Evolutionary conservation across 2,888 invertebrate species (phyloP), one percentile per base, ranked within the genome.

Genomic region (Abrostola tripartita): DNA sequence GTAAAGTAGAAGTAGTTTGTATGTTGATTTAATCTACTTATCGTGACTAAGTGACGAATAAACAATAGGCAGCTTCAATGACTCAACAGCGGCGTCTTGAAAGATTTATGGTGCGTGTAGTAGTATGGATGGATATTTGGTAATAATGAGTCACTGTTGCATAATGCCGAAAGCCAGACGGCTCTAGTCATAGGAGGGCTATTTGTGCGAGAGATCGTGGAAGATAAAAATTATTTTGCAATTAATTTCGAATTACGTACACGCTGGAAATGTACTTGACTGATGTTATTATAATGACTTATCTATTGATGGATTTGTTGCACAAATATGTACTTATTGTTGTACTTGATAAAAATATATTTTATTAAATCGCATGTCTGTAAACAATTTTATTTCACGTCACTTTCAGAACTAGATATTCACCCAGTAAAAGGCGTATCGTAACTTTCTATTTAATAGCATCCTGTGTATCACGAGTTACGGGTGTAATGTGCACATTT

Each of bases 61-160:
- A 85, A 89, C 88, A 87, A 88, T 86, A 78, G 81, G 47, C 73
- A 37, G 38, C 52, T 61, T 37, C 52, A 80, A 83, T 90, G 90
- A 89, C 81, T 90, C 89, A 89, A 79, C 81, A 42, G 67, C 68
- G 70, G 66, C 67, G 62, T 79, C 79, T 78, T 75, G 73, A 74
- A 67, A 72, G 77, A 77, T 82, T 84, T 82, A 80, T 75, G 74
- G 76, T 68, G 62, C 68, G 71, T 71, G 70, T 71, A 73, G 74
- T 71, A 78, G 79, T 80, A 73, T 76, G 72, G 75, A 80, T 76
- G 76, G 81, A 82, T 83, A 88, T 88, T 88, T 84, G 83, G 85
- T 82, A 84, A 88, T 87, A 86, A 87, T 89, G 85, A 90, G 77
- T 90, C 89, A 88, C 74, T 70, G 68, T 89, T 89, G 85, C 84